phyloP scores from a whole-genome alignment of 1,140 invertebrate species.

The Drosophila chauvacae region DNA sequence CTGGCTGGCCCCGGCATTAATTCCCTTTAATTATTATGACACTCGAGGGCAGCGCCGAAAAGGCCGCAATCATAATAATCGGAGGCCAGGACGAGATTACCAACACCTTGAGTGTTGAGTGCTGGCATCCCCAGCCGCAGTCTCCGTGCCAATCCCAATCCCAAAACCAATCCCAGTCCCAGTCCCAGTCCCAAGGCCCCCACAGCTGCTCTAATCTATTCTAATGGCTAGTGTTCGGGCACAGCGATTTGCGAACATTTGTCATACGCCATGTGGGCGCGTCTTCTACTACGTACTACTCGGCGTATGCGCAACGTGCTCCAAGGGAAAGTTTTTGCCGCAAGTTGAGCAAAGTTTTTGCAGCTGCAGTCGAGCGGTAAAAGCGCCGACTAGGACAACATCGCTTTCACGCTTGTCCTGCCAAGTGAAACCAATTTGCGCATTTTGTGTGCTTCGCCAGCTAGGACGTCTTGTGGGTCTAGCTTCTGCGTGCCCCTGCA shows the following conservation, averaged over 20 bases:
- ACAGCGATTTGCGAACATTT: slow-evolving; percentile 51
- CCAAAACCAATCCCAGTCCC: no score
- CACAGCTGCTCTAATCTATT: slow-evolving; percentile 18
- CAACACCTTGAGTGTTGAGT: slow-evolving; percentile 46
- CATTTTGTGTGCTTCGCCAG: slow-evolving; percentile 56
- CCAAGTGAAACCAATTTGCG: slow-evolving; percentile 63
- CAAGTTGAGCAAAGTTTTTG: slow-evolving; percentile 45
- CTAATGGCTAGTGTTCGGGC: slow-evolving; percentile 34
- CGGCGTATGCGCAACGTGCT: slow-evolving; percentile 40
- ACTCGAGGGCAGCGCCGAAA: slow-evolving; percentile 37
- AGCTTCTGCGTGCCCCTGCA: background rate
- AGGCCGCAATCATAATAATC: slow-evolving; percentile 24
- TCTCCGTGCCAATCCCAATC: background rate
- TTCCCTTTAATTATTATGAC: slow-evolving; percentile 61
- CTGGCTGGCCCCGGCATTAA: slow-evolving; percentile 38
- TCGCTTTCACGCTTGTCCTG: slow-evolving; percentile 70
- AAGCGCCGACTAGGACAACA: slow-evolving; percentile 38
- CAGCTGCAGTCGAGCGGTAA: slow-evolving; percentile 15
- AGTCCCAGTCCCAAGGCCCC: background rate
- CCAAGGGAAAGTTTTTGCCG: slow-evolving; percentile 39
- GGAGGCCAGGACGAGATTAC: slow-evolving; percentile 24
- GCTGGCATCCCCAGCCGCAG: background rate
- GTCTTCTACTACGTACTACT: background rate
- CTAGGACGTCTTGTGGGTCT: slow-evolving; percentile 14
- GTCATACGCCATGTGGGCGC: slow-evolving; percentile 47